These are phyloP conservation scores for Heliconius sara DNA, from an alignment of 2,888 invertebrate genomes.

Conservation along the genomic window DNA sequence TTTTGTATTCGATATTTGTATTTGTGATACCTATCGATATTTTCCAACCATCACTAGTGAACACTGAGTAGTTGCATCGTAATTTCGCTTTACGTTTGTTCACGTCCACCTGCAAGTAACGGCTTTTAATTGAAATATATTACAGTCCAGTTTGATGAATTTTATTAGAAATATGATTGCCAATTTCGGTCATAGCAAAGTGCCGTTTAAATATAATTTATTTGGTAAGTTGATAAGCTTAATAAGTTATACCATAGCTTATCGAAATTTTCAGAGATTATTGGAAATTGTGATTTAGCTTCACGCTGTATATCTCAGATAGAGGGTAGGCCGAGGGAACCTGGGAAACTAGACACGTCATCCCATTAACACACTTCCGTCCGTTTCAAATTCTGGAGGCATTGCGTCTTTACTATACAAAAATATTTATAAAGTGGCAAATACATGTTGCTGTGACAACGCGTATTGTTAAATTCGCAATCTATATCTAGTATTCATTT, in stretches of 20 bases:
- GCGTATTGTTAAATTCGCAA: too few species aligned
- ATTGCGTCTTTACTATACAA: too few species aligned
- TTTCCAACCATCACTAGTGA: background rate
- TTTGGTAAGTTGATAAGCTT: background rate
- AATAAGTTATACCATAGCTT: background rate
- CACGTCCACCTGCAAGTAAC: constrained; percentile 54
- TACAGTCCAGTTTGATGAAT: constrained; percentile 29
- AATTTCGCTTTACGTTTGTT: constrained; percentile 55
- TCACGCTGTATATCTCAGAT: background rate
- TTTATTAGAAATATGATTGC: constrained; percentile 19
- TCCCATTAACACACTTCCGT: too few species aligned
- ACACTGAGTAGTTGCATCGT: constrained; percentile 31
- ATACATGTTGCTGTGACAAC: too few species aligned
- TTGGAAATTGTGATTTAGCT: background rate
- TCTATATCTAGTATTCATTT: too few species aligned
- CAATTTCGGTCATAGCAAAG: background rate
- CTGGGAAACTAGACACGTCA: too few species aligned
- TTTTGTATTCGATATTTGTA: background rate
- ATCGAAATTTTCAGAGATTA: background rate
- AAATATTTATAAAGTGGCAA: too few species aligned
- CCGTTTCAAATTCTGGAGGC: too few species aligned
- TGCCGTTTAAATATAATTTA: background rate
- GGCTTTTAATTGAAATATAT: constrained; percentile 68
- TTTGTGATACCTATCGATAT: background rate
- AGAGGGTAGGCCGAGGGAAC: background rate